These are phyloP conservation scores for Vespertilio murinus DNA, from an alignment of 2,797 vertebrate species.

Conservation along the genomic window DNA sequence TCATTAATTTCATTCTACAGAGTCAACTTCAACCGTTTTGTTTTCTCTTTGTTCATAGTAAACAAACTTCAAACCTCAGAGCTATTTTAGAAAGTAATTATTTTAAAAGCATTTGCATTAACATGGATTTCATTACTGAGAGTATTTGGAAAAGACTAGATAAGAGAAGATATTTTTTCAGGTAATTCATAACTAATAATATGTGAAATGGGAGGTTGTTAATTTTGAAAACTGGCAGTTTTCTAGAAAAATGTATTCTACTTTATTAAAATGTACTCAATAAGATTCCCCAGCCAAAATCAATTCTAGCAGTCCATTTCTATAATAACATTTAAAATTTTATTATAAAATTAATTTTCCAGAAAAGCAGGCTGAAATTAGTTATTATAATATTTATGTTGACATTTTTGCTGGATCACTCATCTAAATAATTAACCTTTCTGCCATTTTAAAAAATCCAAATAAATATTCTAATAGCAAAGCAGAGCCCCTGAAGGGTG, in stretches of 20 bases:
- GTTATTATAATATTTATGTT: conserved; percentile 57
- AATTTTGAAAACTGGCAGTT: conserved; percentile 68
- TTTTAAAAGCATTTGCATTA: conserved; percentile 73
- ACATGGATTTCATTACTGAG: conserved; percentile 69
- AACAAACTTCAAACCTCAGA: conserved; percentile 67
- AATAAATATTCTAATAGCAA: background rate
- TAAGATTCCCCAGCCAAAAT: conserved; percentile 66
- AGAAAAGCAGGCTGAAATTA: conserved; percentile 54
- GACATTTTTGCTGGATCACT: background rate
- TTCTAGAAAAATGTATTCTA: conserved; percentile 51
- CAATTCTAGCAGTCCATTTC: conserved; percentile 72
- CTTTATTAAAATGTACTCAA: conserved; percentile 77
- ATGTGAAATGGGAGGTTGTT: conserved; percentile 60
- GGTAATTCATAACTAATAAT: conserved; percentile 74
- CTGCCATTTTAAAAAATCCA: background rate
- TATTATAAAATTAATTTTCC: conserved; percentile 78
- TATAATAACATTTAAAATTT: conserved; percentile 67
- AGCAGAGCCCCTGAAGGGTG: background rate
- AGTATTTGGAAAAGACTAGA: background rate
- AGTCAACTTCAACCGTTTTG: background rate
- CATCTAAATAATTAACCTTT: conserved; percentile 45
- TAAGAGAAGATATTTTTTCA: conserved; percentile 69
- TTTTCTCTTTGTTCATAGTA: conserved; percentile 6
- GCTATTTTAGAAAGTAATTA: conserved; percentile 72
- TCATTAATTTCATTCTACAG: background rate